Conservation (phyloP, 2,113 vertebrate species). For the Rhea pennata region DNA sequence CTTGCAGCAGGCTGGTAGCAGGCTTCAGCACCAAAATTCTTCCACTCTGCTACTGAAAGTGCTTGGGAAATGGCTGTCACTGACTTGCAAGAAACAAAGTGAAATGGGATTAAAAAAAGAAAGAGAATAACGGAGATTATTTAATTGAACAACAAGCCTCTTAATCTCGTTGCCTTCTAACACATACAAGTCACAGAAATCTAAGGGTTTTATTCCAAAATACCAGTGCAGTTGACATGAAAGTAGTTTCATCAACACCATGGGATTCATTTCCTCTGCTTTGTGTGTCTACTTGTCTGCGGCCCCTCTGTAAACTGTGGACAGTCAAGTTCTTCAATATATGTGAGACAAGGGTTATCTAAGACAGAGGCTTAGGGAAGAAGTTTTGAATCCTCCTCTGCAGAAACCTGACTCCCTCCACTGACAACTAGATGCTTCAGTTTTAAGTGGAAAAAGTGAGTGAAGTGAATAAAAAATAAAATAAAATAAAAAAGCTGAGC, state of each 20-base stretch:
- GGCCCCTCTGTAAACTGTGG: background rate
- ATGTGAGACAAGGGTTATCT: background rate
- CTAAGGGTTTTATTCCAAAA: background rate
- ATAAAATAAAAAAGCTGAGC: background rate
- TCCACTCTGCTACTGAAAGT: background rate
- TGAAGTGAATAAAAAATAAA: background rate
- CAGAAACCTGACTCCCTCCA: background rate
- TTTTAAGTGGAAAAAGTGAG: background rate
- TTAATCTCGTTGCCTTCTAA: background rate
- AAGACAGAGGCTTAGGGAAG: background rate
- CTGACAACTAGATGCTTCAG: background rate
- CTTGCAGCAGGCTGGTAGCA: background rate
- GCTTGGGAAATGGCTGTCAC: background rate
- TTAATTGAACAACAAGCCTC: background rate
- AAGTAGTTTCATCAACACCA: background rate
- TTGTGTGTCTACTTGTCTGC: fast-evolving
- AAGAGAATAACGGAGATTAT: background rate
- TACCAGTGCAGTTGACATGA: background rate
- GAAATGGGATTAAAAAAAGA: background rate
- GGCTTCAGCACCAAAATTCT: background rate
- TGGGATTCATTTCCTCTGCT: background rate
- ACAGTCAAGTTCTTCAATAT: background rate
- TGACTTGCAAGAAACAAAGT: background rate
- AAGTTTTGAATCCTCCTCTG: background rate
- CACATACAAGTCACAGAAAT: background rate